Conservation (phyloP, 1,140 invertebrate genomes). For the Harpegnathos saltator region DNA sequence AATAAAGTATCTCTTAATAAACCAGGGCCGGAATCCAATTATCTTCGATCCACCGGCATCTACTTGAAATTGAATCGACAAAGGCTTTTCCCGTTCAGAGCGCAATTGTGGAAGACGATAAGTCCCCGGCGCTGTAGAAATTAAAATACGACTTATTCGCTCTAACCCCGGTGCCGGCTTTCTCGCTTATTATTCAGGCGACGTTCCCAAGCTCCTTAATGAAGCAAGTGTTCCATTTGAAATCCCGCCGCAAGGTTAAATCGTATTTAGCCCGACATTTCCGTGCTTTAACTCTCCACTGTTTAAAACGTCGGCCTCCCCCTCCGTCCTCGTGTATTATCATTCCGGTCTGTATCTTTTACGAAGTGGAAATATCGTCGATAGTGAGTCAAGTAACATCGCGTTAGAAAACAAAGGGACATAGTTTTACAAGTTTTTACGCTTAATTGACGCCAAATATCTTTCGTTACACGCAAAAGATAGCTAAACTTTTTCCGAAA, state of each 20-base stretch:
- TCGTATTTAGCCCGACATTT: constrained; percentile 67
- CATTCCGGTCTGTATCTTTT: constrained; percentile 36
- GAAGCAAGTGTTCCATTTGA: constrained; percentile 70
- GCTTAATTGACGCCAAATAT: no score
- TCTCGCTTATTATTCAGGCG: constrained; percentile 64
- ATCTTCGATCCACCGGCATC: constrained; percentile 48
- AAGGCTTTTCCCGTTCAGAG: constrained; percentile 43
- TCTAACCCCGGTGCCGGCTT: constrained; percentile 55
- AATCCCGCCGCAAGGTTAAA: constrained; percentile 67
- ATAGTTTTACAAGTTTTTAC: no score
- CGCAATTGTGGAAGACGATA: constrained; percentile 46
- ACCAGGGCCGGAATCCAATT: constrained; percentile 48
- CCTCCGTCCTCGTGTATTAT: constrained; percentile 2
- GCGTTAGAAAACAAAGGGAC: neutral
- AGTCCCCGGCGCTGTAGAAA: constrained; percentile 40
- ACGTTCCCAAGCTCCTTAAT: constrained; percentile 63
- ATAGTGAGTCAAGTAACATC: neutral
- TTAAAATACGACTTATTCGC: constrained; percentile 64
- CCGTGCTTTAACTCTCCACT: constrained; percentile 41
- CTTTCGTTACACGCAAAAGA: no score
- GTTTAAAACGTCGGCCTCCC: constrained; percentile 28
- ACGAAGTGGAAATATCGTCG: constrained; percentile 25
- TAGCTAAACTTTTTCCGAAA: no score
- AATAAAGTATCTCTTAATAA: constrained; percentile 59
- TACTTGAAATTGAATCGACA: constrained; percentile 57